Percentiles rank a stretch among this genome's conserved stretches.
phyloP scores from a whole-genome alignment of 2,797 vertebrate species.

The Morelia viridis region DNA sequence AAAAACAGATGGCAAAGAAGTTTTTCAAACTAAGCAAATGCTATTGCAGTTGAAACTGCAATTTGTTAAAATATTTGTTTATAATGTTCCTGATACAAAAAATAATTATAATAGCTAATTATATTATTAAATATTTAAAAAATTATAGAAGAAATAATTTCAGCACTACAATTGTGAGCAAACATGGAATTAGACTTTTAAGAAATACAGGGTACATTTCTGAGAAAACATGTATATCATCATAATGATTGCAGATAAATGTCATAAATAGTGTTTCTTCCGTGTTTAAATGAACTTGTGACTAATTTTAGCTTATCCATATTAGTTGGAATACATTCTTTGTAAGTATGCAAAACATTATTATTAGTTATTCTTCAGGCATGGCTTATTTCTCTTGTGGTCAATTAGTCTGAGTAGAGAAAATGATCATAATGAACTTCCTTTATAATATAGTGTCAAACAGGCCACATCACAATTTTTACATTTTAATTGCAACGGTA shows the following conservation, averaged over 20 bases:
- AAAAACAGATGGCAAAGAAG: not conserved
- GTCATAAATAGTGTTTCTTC: not conserved
- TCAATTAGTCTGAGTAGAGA: constrained; percentile 25
- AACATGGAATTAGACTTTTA: not conserved
- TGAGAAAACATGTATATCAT: not conserved
- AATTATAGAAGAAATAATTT: not conserved
- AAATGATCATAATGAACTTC: not conserved
- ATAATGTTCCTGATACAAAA: not conserved
- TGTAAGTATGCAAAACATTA: not conserved
- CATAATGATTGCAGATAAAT: not conserved
- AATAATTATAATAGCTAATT: not conserved
- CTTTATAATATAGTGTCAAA: not conserved
- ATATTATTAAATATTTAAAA: not conserved
- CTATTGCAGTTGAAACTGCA: not conserved
- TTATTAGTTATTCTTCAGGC: not conserved
- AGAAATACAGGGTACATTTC: not conserved
- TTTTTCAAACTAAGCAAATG: not conserved
- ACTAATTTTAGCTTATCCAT: not conserved
- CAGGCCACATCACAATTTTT: constrained; percentile 5
- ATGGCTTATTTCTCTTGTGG: constrained; percentile 38
- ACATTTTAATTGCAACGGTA: not conserved
- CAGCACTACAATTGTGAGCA: not conserved
- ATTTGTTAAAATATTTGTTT: not conserved
- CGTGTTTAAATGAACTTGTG: not conserved
- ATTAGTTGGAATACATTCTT: not conserved